These are phyloP conservation scores for Platysteira castanea DNA, from an alignment of 2,113 vertebrate species.

Conservation along the genomic window DNA sequence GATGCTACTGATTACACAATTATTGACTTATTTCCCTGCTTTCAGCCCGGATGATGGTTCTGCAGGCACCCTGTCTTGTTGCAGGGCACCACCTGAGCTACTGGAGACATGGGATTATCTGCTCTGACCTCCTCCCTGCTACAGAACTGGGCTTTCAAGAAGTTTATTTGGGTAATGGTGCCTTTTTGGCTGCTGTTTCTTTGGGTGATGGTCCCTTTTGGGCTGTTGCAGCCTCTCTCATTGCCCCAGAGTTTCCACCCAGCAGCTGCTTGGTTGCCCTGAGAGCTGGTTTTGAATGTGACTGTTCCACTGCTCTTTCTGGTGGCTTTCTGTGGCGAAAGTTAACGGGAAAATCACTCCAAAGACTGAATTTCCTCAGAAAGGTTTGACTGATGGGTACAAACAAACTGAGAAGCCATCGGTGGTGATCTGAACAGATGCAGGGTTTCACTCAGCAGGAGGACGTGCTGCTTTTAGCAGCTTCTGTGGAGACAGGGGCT, in stretches of 20 bases:
- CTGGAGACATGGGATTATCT: accelerated
- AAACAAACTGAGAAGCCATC: neutral
- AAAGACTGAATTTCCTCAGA: neutral
- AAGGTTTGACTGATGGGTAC: neutral
- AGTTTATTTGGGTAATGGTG: neutral
- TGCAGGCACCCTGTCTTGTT: neutral
- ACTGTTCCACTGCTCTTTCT: neutral
- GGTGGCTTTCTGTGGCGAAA: neutral
- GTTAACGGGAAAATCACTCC: neutral
- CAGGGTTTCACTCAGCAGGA: neutral
- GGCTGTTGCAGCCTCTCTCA: neutral
- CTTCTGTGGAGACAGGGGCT: neutral
- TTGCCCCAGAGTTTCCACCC: neutral
- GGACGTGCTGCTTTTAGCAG: neutral
- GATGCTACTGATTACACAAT: neutral
- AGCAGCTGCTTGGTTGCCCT: neutral
- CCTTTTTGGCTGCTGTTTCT: neutral
- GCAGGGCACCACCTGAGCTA: neutral
- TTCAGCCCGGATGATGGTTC: neutral
- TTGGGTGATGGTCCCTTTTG: neutral
- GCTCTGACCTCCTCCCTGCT: neutral
- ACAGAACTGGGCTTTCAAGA: neutral
- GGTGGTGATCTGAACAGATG: neutral
- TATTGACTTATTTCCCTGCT: neutral
- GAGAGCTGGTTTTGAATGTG: neutral